phyloP scores from a whole-genome alignment of 2,888 invertebrate species.

The Drepana falcataria region DNA sequence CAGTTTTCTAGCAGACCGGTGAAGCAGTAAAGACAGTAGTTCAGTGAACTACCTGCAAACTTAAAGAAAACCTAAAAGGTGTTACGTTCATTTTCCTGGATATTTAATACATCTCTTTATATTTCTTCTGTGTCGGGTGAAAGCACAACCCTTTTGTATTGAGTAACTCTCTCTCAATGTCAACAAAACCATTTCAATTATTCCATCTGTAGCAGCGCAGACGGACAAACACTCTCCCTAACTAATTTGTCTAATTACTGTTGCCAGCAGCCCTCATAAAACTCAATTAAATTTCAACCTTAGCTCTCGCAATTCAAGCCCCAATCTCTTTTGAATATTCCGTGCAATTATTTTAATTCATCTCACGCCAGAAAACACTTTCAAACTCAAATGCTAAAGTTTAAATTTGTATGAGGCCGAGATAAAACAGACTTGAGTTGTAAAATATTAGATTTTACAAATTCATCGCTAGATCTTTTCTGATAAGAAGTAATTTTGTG shows the following conservation, averaged over 20 bases:
- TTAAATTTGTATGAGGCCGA: conserved; percentile 1
- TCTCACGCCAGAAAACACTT: not conserved
- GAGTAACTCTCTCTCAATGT: not conserved
- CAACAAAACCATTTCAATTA: conserved; percentile 2
- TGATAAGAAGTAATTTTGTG: conserved; percentile 20
- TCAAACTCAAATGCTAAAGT: conserved; percentile 1
- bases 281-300: conserved; percentile 18
- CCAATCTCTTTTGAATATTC: conserved; percentile 4
- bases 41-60: too few relatives aligned
- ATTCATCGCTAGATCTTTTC: not conserved
- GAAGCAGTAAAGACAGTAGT: too few relatives aligned
- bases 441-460: conserved; percentile 1
- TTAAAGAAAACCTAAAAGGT: too few relatives aligned
- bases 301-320: not conserved
- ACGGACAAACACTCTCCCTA: conserved; percentile 31
- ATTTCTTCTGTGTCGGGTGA: too few relatives aligned
- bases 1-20: too few relatives aligned
- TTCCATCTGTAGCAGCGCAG: conserved; percentile 11
- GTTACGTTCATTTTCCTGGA: too few relatives aligned
- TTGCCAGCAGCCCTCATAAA: conserved; percentile 19
- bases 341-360: not conserved
- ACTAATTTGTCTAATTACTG: conserved; percentile 68
- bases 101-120: too few relatives aligned
- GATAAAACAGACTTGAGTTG: not conserved
- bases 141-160: too few relatives aligned